Evolutionary conservation across 2,888 invertebrate species (phyloP).

Genomic region (Atrina japonica): DNA sequence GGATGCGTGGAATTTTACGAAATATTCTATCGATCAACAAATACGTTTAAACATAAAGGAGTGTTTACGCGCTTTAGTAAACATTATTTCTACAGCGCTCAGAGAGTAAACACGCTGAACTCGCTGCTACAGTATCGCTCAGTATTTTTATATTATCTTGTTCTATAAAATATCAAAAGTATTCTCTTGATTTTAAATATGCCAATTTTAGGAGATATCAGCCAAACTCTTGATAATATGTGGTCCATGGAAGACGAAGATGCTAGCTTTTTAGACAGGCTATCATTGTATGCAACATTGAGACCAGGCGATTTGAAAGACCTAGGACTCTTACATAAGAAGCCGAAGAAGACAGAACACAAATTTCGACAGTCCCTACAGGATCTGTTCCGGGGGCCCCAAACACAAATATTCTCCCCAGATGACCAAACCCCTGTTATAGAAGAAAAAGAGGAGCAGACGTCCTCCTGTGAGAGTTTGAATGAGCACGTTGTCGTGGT

Average conservation of each 20-base stretch:
- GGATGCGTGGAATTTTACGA: no score
- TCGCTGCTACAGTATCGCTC: no score
- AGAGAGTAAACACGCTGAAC: no score
- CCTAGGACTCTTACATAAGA: background rate
- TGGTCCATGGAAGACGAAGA: background rate
- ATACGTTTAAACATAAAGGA: no score
- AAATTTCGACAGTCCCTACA: constrained; percentile 33
- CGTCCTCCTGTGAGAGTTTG: constrained; percentile 14
- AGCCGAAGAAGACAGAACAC: background rate
- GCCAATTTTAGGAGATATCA: no score
- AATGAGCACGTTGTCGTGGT: constrained; percentile 5
- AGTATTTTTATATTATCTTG: no score
- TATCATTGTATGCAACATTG: constrained; percentile 53
- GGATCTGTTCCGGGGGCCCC: constrained; percentile 33
- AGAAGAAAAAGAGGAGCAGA: constrained; percentile 17
- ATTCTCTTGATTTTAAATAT: no score
- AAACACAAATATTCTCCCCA: background rate
- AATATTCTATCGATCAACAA: no score
- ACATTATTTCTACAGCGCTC: no score
- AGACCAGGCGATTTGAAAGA: constrained; percentile 45
- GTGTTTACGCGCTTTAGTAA: no score
- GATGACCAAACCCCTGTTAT: constrained; percentile 4
- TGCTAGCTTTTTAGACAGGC: constrained; percentile 3
- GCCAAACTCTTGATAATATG: no score
- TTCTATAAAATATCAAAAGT: no score